phyloP scores from a whole-genome alignment of 2,113 vertebrate genomes.

The Xiphophorus couchianus region DNA sequence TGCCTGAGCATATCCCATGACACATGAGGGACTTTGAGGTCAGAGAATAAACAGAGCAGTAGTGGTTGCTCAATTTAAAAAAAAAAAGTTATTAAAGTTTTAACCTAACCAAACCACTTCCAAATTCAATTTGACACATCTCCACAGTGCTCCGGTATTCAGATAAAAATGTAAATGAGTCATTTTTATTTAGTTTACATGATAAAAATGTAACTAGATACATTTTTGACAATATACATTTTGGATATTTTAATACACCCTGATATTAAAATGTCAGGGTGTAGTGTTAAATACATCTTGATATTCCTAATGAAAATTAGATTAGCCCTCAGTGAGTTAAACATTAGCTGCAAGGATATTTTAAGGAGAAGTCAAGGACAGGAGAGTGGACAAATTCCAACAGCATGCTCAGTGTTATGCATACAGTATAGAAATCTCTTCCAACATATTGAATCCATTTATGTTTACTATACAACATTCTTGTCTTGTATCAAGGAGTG shows the following conservation, averaged over 20 bases:
- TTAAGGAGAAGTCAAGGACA: constrained; percentile 1
- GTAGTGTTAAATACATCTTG: background rate
- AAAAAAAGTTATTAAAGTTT: background rate
- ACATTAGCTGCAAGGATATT: background rate
- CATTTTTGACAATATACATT: too few species aligned
- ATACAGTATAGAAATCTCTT: background rate
- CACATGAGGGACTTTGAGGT: too few species aligned
- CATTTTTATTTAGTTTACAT: too few species aligned
- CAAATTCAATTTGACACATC: background rate
- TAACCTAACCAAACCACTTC: background rate
- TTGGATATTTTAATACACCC: too few species aligned
- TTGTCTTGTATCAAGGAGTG: constrained; percentile 18
- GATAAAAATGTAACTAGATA: too few species aligned
- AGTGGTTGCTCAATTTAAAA: background rate
- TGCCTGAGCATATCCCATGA: too few species aligned
- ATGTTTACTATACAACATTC: constrained; percentile 12
- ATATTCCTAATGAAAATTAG: background rate
- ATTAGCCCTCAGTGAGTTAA: background rate
- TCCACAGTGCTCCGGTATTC: background rate
- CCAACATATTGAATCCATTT: constrained; percentile 2
- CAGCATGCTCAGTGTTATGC: background rate
- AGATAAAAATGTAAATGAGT: background rate
- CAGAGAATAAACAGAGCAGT: background rate
- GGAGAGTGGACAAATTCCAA: background rate
- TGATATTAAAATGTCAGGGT: too few species aligned